These are phyloP conservation scores for Pachypanchax playfairii DNA, from an alignment of 2,113 vertebrate genomes.

Conservation along the genomic window DNA sequence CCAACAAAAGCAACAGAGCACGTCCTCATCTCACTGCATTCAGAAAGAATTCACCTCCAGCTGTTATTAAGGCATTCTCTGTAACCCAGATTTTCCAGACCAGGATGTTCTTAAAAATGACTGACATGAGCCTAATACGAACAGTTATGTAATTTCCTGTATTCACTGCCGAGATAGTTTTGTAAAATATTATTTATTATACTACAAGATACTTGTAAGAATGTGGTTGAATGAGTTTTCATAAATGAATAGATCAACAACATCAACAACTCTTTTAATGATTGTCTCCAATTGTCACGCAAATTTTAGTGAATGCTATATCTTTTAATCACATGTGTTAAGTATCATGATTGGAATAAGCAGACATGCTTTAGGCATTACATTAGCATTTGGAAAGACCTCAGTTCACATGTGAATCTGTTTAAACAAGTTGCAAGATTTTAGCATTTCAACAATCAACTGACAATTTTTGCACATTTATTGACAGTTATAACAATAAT, in stretches of 20 bases:
- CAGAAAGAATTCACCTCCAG: constrained; percentile 40
- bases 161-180: constrained; percentile 8
- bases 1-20: too few species aligned
- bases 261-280: not conserved
- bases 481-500: too few species aligned
- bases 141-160: constrained; percentile 11
- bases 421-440: not conserved
- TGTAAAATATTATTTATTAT: not conserved
- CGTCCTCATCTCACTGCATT: constrained; percentile 26
- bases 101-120: constrained; percentile 1
- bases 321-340: not conserved
- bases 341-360: not conserved
- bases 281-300: not conserved
- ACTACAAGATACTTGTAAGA: not conserved
- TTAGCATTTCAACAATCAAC: not conserved
- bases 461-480: too few species aligned
- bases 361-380: not conserved
- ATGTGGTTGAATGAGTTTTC: not conserved
- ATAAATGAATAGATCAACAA: not conserved
- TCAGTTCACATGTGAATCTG: not conserved
- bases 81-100: constrained; percentile 6
- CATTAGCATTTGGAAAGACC: not conserved
- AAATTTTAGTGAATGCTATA: not conserved
- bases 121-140: constrained; percentile 19
- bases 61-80: constrained; percentile 24